Base-by-base conservation (phyloP, 2,888 invertebrate species). In the Apotomis betuletana region DNA sequence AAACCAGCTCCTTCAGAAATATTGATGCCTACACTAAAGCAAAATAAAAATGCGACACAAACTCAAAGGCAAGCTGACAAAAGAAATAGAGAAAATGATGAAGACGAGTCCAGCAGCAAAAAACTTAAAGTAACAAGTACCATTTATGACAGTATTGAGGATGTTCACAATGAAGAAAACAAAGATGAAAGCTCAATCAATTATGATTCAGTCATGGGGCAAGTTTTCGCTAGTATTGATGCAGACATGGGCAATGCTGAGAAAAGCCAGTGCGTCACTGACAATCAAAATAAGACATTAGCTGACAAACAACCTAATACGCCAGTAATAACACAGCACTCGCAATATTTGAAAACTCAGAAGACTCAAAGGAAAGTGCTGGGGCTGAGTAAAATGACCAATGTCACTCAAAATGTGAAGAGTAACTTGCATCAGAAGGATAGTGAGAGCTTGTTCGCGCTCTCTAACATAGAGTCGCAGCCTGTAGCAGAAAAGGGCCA, bases 171-270 rank as follows among this genome's bases (percentile, higher is more conserved):
- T 38, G 52, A 67, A 49, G 27, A 62, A 41, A 55, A 54, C 38
- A 70, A 58, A 65, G 69, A 73, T 55, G 69, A 88, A 46, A 90
- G 86, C 83, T 77, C 83, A 54, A 82, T 86, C 51, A 89, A 86
- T 74, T 92, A 92, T 81, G 91, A 93, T 79, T 80, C 79, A 41
- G 80, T 91, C 44, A 90, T 92, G 84, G 84, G 84, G 15, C 85
- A 89, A 80, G 91, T 90, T 8, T 91, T 91, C 83, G 90, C 90
- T 55, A 90, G 81, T 73, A 92, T 91, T 80, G 90, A 92, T 81
- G 87, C 88, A 52, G 92, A 92, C 73, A 89, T 91, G 68, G 81
- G 60, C 77, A 80, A 80, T 15, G 79, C 76, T 73, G 81, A 79
- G 69, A 83, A 84, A 75, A 81, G 78, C 62, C 81, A 83, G 72